Conservation (phyloP, 2,888 invertebrate genomes). For the Pollenia labialis region DNA sequence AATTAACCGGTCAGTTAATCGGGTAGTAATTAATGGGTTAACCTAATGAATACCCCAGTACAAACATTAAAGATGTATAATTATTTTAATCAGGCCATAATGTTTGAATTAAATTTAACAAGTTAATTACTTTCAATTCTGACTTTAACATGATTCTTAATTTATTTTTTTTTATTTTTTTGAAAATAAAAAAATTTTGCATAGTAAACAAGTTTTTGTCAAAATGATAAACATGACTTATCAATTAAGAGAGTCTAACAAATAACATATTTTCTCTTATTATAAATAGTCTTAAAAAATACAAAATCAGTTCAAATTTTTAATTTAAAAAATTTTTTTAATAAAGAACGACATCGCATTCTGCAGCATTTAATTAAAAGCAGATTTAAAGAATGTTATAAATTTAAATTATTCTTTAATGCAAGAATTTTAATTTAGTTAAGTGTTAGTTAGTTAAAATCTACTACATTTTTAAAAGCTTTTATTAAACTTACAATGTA, state of each 20-base stretch:
- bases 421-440: too few relatives aligned
- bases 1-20: too few relatives aligned
- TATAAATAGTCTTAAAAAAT: neutral
- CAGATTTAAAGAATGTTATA: neutral
- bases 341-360: neutral
- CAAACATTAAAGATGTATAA: too few relatives aligned
- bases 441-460: too few relatives aligned
- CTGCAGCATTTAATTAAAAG: neutral
- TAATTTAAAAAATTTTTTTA: neutral
- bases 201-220: neutral
- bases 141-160: slow-evolving; percentile 18
- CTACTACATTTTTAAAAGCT: too few relatives aligned
- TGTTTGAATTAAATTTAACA: slow-evolving; percentile 17
- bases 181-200: too few relatives aligned
- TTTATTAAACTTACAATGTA: too few relatives aligned
- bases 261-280: neutral
- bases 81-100: neutral
- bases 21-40: too few relatives aligned
- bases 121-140: slow-evolving; percentile 30
- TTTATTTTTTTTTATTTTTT: too few relatives aligned
- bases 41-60: too few relatives aligned
- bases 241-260: neutral
- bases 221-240: neutral
- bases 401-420: too few relatives aligned
- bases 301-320: neutral